Evolutionary conservation across 2,888 invertebrate genomes (phyloP).

Genomic region (Spodoptera picta): DNA sequence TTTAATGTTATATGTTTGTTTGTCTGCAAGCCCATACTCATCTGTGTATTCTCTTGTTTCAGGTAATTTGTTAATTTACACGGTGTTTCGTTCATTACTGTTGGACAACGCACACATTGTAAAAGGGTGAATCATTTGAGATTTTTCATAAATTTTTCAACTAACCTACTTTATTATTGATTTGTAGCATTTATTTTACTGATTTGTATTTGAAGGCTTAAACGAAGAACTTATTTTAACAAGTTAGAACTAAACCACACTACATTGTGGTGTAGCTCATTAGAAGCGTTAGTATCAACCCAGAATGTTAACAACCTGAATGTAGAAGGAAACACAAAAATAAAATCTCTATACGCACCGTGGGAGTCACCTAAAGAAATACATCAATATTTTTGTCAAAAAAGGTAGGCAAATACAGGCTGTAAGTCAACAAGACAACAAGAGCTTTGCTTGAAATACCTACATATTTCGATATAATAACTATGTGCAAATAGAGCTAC

Average conservation of each 20-base stretch:
- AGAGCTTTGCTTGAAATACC: not conserved
- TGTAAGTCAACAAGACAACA: constrained; percentile 3
- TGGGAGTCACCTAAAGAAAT: not conserved
- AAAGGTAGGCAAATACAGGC: not conserved
- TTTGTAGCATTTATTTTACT: no score
- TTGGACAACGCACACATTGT: constrained; percentile 20
- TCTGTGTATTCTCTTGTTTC: constrained; percentile 46
- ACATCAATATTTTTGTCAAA: constrained; percentile 11
- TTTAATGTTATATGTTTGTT: constrained; percentile 47
- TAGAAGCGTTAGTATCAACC: no score
- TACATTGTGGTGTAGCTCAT: no score
- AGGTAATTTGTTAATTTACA: constrained; percentile 51
- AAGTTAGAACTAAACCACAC: no score
- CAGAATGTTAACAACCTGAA: no score
- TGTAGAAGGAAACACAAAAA: not conserved
- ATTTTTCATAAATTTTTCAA: not conserved
- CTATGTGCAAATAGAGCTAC: not conserved
- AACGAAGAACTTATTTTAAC: no score
- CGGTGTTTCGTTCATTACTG: no score
- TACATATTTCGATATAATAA: constrained; percentile 2
- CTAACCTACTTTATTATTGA: no score
- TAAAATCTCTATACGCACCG: constrained; percentile 7
- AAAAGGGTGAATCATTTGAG: constrained; percentile 24
- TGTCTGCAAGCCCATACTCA: constrained; percentile 39
- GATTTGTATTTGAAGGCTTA: no score